Base-by-base conservation (phyloP, 1,140 invertebrate genomes). In the Delia radicum region DNA sequence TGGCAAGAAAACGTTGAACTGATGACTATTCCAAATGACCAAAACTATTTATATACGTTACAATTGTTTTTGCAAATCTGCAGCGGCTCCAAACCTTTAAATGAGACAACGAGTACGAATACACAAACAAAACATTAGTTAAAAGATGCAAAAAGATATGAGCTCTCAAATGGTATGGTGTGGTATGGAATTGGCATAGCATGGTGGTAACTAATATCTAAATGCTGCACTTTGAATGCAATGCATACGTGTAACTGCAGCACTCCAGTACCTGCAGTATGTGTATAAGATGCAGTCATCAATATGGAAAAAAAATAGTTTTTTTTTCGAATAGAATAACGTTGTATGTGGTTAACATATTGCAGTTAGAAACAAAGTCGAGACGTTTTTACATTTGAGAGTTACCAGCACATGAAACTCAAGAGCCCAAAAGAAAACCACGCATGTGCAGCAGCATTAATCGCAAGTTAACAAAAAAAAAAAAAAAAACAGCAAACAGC, bases 1-100 rank as follows among this genome's bases (percentile, higher is more conserved):
- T 77, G 27, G 76, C 63, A 72, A 74, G 76, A 75, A 77, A 77
- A 67, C 76, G 73, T 74, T 74, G 73, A 77, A 77, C 76, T 77
- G 76, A 77, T 77, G 76, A 29, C 65, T 74, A 29, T 65, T 67
- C 37, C 73, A 74, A 73, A 77, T 77, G 76, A 77, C 76, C 76
- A 77, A 77, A 77, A 77, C 65, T 55, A 74, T 77, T 77, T 77
- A 77, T 77, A 77, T 77, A 77, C 76, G 73, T 74, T 55, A 61
- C 37, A 73, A 48, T 61, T 61, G 42, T 18, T 65, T 71, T 55
- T 55, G 48, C 48, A 55, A 55, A 55, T 27, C 71, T 62, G 61
- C 33, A 61, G 33, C 37, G 27, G 31, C 48, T 24, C 21, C 21
- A 29, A 67, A 74, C 10, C 62, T 63, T 74, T 27, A 31, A 67